Evolutionary conservation across 64 coral and sea anemone species (phyloP), one percentile per base, ranked within the genome.

Genomic region (Stylophora pistillata): DNA sequence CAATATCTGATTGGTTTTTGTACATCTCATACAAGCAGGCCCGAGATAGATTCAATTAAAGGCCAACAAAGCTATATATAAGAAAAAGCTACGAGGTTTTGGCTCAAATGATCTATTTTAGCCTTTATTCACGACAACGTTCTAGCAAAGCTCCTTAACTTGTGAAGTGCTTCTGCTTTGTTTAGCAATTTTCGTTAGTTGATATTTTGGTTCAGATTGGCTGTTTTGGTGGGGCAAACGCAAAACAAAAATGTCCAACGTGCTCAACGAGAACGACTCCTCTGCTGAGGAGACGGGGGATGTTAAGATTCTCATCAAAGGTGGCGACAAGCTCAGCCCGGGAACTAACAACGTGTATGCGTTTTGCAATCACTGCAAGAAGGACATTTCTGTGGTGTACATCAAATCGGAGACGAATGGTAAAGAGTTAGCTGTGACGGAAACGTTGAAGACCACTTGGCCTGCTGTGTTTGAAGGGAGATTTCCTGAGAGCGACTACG

Each of bases 311-410:
- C 68, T 92, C 14, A 92, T 92, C 90, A 92, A 86, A 52, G 90
- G 90, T 28, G 54, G 23, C 31, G 90, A 92, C 53, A 86, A 92
- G 47, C 17, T 52, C 16, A 64, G 57, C 20, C 56, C 74, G 13
- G 81, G 81, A 2, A 74, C 72, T 25, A 72, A 59, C 57, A 86
- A 62, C 53, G 63, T 92, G 52, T 92, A 92, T 54, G 90, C 90
- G 2, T 92, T 92, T 21, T 92, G 90, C 54, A 92, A 92, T 76
- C 90, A 92, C 30, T 92, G 90, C 41, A 92, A 92, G 63, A 92
- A 92, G 58, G 90, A 92, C 31, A 92, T 92, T 52, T 92, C 90
- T 9, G 90, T 92, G 10, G 90, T 92, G 15, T 92, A 92, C 61
- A 86, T 92, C 41, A 91, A 91, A 53, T 91, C 90, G 23, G 90